phyloP scores from a whole-genome alignment of 2,888 invertebrate species.

The Empis stercorea region DNA sequence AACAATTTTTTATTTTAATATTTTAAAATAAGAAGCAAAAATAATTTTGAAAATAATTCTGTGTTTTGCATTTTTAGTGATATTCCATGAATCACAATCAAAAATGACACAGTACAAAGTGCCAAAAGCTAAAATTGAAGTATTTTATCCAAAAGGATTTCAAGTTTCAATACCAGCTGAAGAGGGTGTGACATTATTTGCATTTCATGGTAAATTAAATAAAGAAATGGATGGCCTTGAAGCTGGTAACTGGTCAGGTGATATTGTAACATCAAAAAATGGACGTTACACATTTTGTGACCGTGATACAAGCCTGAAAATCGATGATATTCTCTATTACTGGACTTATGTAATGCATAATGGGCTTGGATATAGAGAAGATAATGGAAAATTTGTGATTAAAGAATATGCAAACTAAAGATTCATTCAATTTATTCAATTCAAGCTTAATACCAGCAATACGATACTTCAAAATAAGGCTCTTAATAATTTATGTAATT shows the following conservation, averaged over 20 bases:
- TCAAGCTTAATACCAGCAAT: too few species aligned
- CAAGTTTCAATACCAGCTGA: constrained; percentile 42
- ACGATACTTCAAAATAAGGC: too few species aligned
- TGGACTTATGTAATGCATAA: constrained; percentile 63
- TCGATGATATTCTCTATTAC: constrained; percentile 57
- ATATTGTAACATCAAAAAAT: constrained; percentile 46
- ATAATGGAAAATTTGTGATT: constrained; percentile 31
- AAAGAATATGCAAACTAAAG: constrained; percentile 2
- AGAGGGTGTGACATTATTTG: constrained; percentile 56
- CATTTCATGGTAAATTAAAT: constrained; percentile 64
- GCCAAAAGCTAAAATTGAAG: constrained; percentile 37
- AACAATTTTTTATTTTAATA: too few species aligned
- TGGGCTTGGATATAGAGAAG: constrained; percentile 53
- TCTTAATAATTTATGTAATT: too few species aligned
- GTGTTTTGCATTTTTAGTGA: too few species aligned
- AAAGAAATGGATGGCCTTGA: constrained; percentile 57
- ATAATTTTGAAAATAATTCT: too few species aligned
- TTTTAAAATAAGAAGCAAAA: too few species aligned
- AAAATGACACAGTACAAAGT: constrained; percentile 17
- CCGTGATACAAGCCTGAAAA: constrained; percentile 41
- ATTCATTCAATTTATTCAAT: too few species aligned
- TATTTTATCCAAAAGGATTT: constrained; percentile 40
- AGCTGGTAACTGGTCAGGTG: constrained; percentile 50
- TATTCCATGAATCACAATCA: too few species aligned
- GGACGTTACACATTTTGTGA: constrained; percentile 58